Base-by-base conservation (phyloP, 2,797 vertebrate genomes). In the Mycteria americana region DNA sequence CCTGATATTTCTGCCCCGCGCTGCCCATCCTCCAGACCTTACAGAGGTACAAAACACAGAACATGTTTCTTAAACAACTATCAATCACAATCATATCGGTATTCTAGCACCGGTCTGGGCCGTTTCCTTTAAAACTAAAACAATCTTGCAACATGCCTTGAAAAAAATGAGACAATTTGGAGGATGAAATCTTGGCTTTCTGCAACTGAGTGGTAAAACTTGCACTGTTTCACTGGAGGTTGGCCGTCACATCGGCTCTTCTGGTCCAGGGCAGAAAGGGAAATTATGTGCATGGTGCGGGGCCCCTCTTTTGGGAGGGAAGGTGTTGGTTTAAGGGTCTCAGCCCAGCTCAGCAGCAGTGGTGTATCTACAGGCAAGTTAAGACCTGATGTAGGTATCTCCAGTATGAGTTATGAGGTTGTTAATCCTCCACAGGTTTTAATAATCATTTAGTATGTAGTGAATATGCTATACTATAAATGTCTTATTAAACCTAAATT, bases 401-500 rank as follows among this genome's bases (percentile, higher is more conserved):
- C 79, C 72, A 62, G 17, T 18, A 5, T 31, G 33, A 78, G 33
- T 75, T 76, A 93, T 11, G 56, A 82, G 83, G 74, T 7, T 93
- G 93, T 80, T 97, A 96, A 95, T 94, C 79, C 50, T 79, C 77
- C 85, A 68, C 94, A 97, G 88, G 79, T 94, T 97, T 95, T 88
- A 95, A 87, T 93, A 91, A 95, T 92, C 7, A 78, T 83, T 89
- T 93, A 89, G 62, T 24, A 62, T 92, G 92, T 89, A 60, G 65
- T 88, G 77, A 95, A 60, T 84, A 83, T 0, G 2, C 48, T 72
- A 14, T 39, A 53, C 79, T 89, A 93, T 94, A 96, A 97, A 97
- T 91, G 70, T 84, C 81, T 91, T 96, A 97, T 92, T 97, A 94
- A 93, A 95, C 39, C 69, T 97, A 92, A 97, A 97, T 97, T 95